Evolutionary conservation across 2,113 vertebrate genomes (phyloP).

Genomic region (Limanda limanda): DNA sequence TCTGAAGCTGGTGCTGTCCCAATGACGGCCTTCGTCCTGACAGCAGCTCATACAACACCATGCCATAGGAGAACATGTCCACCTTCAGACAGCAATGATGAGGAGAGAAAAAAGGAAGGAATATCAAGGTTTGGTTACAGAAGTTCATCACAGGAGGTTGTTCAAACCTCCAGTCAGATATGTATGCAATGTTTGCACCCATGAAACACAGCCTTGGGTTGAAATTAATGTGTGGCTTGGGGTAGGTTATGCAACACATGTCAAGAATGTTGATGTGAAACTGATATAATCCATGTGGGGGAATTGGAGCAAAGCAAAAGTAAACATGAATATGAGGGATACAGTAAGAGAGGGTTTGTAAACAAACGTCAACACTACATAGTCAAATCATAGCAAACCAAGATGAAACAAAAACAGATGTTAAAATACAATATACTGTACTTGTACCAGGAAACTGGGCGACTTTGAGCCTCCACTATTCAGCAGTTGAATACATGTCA

Average conservation of each 20-base stretch:
- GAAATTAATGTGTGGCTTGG: not conserved
- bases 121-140: not conserved
- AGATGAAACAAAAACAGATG: not conserved
- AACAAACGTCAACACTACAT: not conserved
- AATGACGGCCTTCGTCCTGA: constrained; percentile 89
- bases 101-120: not conserved
- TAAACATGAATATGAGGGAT: not conserved
- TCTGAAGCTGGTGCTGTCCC: constrained; percentile 94
- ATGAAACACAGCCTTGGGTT: not conserved
- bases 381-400: not conserved
- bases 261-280: not conserved
- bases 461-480: not conserved
- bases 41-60: constrained; percentile 95
- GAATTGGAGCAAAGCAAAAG: not conserved
- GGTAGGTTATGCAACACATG: not conserved
- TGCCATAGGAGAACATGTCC: constrained; percentile 98
- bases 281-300: not conserved
- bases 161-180: not conserved
- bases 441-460: not conserved
- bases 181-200: not conserved
- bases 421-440: not conserved
- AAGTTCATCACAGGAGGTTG: too few relatives aligned
- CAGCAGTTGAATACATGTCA: not conserved
- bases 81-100: constrained; percentile 80
- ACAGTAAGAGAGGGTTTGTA: not conserved